These are phyloP conservation scores for Calvadosia cruxmelitensis DNA, from an alignment of 30 jellyfish, hydroid and myxozoan species.

Conservation along the genomic window DNA sequence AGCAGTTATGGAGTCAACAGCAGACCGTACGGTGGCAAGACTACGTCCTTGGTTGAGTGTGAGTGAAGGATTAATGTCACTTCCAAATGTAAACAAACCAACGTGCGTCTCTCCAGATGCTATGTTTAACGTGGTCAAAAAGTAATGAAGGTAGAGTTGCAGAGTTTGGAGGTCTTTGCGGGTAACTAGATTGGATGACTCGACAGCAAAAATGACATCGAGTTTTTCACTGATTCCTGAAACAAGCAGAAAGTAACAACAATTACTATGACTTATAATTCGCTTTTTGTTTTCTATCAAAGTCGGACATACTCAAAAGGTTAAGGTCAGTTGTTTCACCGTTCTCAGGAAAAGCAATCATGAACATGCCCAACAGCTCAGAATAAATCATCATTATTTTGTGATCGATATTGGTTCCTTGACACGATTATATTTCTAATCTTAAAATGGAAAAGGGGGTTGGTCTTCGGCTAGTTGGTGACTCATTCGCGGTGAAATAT, in stretches of 20 bases:
- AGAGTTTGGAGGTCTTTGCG: slow-evolving; percentile 8
- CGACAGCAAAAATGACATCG: slow-evolving; percentile 63
- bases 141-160: slow-evolving; percentile 13
- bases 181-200: slow-evolving; percentile 31
- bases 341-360: too few relatives aligned
- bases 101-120: slow-evolving; percentile 44
- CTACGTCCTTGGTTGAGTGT: slow-evolving; percentile 4
- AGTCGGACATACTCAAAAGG: too few relatives aligned
- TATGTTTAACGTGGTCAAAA: slow-evolving; percentile 22
- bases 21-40: background rate
- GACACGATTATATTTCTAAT: too few relatives aligned
- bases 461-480: too few relatives aligned
- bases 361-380: too few relatives aligned
- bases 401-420: too few relatives aligned
- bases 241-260: background rate
- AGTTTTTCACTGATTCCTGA: slow-evolving; percentile 26
- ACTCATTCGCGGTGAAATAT: too few relatives aligned
- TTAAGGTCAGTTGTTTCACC: too few relatives aligned
- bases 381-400: too few relatives aligned
- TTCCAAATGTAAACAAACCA: slow-evolving; percentile 21
- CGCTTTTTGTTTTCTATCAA: too few relatives aligned
- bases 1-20: background rate
- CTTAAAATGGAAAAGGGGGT: too few relatives aligned
- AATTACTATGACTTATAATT: too few relatives aligned
- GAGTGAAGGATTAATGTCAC: background rate